Evolutionary conservation across 2,888 invertebrate species (phyloP).

Genomic region (Eupelmus urozonus): DNA sequence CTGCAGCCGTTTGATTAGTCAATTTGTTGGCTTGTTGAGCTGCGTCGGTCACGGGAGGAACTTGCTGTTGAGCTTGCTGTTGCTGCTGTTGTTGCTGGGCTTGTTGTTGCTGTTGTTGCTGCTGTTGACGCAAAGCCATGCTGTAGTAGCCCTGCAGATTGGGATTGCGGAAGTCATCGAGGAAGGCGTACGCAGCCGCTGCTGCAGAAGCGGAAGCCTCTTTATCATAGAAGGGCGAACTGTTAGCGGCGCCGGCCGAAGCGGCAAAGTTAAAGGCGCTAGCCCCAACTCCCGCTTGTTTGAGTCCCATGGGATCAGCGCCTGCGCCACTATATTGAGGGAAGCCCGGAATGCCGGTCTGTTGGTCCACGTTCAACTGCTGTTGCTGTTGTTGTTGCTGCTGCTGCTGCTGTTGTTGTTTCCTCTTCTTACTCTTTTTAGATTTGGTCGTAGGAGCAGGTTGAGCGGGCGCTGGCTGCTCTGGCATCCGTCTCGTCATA

Average conservation of each 20-base stretch:
- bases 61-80: constrained; percentile 64
- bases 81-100: constrained; percentile 61
- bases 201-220: constrained; percentile 68
- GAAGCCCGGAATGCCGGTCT: constrained; percentile 67
- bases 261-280: constrained; percentile 92
- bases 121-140: constrained; percentile 69
- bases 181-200: constrained; percentile 73
- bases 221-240: constrained; percentile 73
- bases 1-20: constrained; percentile 69
- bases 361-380: constrained; percentile 62
- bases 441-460: constrained; percentile 63
- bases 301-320: constrained; percentile 80
- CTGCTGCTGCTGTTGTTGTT: constrained; percentile 72
- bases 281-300: constrained; percentile 82
- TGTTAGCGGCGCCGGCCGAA: constrained; percentile 77
- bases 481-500: constrained; percentile 74
- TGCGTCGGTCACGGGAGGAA: constrained; percentile 65
- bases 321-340: constrained; percentile 69
- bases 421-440: constrained; percentile 64
- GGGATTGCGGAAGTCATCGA: constrained; percentile 75
- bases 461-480: constrained; percentile 62
- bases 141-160: constrained; percentile 70
- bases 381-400: constrained; percentile 70
- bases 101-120: constrained; percentile 58
- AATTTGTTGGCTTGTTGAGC: constrained; percentile 70